Evolutionary conservation across 2,113 vertebrate species (phyloP), one percentile per base, ranked within the genome.

Genomic region (Progne subis): DNA sequence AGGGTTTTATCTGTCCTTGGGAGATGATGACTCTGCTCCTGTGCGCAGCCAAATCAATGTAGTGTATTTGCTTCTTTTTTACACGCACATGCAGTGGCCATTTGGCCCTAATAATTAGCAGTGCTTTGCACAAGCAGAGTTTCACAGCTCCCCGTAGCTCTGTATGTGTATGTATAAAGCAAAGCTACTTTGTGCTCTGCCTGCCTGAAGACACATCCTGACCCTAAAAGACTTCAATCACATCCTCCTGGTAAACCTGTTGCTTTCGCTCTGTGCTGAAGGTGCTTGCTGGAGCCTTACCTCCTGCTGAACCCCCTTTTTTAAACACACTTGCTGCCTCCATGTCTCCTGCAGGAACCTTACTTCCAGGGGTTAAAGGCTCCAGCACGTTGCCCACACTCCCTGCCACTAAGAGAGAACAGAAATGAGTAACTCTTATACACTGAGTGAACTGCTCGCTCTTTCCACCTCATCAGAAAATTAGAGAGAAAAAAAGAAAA

Each of bases 401-500:
- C 68, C 61, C 82, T 23, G 1, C 50, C 61, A 81, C 79, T 37
- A 82, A 93, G 43, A 70, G 56, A 82, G 69, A 92, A 68, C 24
- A 89, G 63, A 80, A 68, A 82, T n/a, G 26, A 94, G 52, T 67
- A 70, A 91, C 82, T 91, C 70, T 88, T 67, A 32, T 50, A 23
- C 79, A 80, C 50, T 29, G 14, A 95, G 46, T 14, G 39, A 41
- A 88, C 63, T 90, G 89, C 82, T 96, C 82, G 63, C 89, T 96
- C 69, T 96, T 96, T 86, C 61, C 70, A 84, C 50, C 94, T 96
- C 97, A 86, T 77, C 61, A 92, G 67, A 84, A 96, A 93, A 93
- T 55, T 32, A 94, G 78, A 92, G 37, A 55, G 41, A n/a, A 14
- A 72, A 76, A 76, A 59, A 41, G 24, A 55, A 91, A 92, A 89